Percentiles rank a stretch among this genome's conserved stretches.
Evolutionary conservation across 2,888 invertebrate species (phyloP).

Genomic region (Nomada fabriciana): DNA sequence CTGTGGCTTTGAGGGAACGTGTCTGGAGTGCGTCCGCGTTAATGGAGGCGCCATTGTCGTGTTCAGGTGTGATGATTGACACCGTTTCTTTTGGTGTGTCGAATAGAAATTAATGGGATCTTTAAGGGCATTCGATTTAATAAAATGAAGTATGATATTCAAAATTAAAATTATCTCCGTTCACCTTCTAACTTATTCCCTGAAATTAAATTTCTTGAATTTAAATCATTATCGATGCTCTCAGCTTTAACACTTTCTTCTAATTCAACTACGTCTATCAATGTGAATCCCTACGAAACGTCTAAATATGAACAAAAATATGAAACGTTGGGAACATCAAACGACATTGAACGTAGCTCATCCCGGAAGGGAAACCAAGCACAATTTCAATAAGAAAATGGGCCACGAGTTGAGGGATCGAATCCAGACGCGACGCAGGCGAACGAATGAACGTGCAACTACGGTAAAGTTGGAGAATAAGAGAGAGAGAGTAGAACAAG

Average conservation of each 20-base stretch:
- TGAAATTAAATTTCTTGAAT: too few relatives aligned
- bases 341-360: not conserved
- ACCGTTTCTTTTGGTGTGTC: not conserved
- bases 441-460: conserved; percentile 24
- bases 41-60: not conserved
- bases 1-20: not conserved
- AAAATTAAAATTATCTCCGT: too few relatives aligned
- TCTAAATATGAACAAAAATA: too few relatives aligned
- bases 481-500: conserved; percentile 48
- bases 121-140: too few relatives aligned
- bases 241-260: too few relatives aligned
- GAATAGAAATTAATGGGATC: too few relatives aligned
- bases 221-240: too few relatives aligned
- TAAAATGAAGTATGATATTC: too few relatives aligned
- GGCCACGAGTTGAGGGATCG: conserved; percentile 4
- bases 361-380: conserved; percentile 25
- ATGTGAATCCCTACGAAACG: too few relatives aligned
- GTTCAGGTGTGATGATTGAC: not conserved
- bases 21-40: not conserved
- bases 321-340: too few relatives aligned
- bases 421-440: conserved; percentile 18
- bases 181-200: too few relatives aligned
- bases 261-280: too few relatives aligned
- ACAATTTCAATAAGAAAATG: conserved; percentile 50
- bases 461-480: not conserved